Percentiles rank a stretch among this genome's conserved stretches.
These are phyloP conservation scores for Parazoanthus darwini DNA, from an alignment of 92 coral and sea anemone genomes.

Conservation along the genomic window DNA sequence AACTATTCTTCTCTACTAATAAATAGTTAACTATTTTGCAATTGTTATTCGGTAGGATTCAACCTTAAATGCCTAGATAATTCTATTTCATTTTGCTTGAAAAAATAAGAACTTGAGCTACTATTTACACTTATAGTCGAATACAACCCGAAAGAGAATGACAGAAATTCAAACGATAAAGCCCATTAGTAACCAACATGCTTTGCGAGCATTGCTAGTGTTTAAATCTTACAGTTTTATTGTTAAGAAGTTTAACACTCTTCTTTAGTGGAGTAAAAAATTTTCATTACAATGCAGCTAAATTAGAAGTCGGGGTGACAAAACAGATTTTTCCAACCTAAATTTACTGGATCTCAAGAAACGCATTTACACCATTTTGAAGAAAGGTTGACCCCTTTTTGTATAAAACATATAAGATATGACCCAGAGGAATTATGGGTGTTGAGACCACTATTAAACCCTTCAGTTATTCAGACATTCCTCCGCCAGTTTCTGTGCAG, in stretches of 20 bases:
- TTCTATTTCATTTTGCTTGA: background rate
- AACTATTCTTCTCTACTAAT: constrained; percentile 4
- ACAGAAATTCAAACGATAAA: background rate
- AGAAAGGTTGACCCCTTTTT: too few species aligned
- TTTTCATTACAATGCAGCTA: too few species aligned
- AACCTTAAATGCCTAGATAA: background rate
- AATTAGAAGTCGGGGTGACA: background rate
- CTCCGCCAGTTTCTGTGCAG: too few species aligned
- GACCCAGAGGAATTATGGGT: too few species aligned
- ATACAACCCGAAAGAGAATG: background rate
- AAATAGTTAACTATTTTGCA: constrained; percentile 23
- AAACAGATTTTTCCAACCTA: background rate
- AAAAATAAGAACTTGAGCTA: constrained; percentile 30
- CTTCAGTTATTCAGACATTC: too few species aligned
- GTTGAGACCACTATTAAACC: too few species aligned
- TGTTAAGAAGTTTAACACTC: background rate
- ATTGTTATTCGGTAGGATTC: background rate
- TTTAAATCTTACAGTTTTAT: background rate
- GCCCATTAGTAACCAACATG: background rate
- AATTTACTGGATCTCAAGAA: background rate
- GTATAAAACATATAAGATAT: too few species aligned
- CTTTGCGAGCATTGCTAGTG: background rate
- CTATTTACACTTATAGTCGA: background rate
- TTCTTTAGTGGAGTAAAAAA: background rate
- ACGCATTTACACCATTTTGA: too few species aligned